These are phyloP conservation scores for Oncorhynchus masou DNA, from an alignment of 2,113 vertebrate genomes.

Conservation along the genomic window DNA sequence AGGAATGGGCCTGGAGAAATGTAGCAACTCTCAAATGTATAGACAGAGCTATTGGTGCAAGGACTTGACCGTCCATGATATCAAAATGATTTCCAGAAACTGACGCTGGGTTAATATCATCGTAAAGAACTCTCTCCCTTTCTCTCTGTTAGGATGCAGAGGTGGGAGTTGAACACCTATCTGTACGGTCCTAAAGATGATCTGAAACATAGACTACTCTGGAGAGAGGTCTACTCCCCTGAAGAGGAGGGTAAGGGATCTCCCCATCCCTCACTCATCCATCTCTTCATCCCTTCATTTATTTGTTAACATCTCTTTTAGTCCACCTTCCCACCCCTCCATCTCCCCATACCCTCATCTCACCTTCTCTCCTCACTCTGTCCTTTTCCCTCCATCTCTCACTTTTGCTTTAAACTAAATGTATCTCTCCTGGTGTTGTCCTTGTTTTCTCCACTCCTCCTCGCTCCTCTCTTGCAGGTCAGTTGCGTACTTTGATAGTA, in stretches of 20 bases:
- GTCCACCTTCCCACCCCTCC: background rate
- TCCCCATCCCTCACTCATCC: background rate
- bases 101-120: conserved; percentile 27
- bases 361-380: background rate
- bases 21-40: too few species aligned
- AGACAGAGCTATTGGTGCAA: too few species aligned
- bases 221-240: conserved; percentile 84
- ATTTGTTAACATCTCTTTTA: background rate
- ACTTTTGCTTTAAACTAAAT: too few species aligned
- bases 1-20: too few species aligned
- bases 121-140: background rate
- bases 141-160: conserved; percentile 70
- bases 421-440: background rate
- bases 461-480: conserved; percentile 59
- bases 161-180: conserved; percentile 81
- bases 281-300: background rate
- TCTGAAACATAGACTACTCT: conserved; percentile 84
- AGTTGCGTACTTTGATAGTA: conserved; percentile 71
- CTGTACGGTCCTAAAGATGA: conserved; percentile 86
- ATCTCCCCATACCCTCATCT: background rate
- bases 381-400: background rate
- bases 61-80: too few species aligned
- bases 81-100: conserved; percentile 44
- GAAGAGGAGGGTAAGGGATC: conserved; percentile 78
- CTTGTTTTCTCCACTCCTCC: background rate